Conservation (phyloP, 2,113 vertebrate species). For the Pongo pygmaeus region DNA sequence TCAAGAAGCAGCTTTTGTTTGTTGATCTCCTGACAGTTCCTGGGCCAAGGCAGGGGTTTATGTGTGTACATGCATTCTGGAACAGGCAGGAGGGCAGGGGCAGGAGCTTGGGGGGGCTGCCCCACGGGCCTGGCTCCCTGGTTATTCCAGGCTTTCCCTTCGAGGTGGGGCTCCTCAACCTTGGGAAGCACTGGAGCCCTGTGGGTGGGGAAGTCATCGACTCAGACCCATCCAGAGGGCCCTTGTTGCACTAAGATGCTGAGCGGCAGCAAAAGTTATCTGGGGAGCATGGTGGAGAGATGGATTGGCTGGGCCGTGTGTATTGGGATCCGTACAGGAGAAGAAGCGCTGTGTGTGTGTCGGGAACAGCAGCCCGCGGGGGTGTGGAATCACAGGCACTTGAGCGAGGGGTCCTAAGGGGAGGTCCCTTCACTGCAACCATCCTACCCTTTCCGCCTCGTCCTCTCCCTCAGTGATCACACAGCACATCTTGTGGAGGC, state of each 20-base stretch:
- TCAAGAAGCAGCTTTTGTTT: slow-evolving; percentile 99
- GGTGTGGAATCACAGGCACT: fast-evolving
- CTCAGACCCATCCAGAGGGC: not conserved
- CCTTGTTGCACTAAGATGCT: not conserved
- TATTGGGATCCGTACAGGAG: not conserved
- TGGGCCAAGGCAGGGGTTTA: slow-evolving; percentile 84
- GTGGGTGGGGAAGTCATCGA: not conserved
- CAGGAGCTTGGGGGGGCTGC: not conserved
- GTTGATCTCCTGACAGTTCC: slow-evolving; percentile 98
- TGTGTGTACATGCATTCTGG: slow-evolving; percentile 52
- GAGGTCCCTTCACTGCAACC: not conserved
- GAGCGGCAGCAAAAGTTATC: not conserved
- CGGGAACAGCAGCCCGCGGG: fast-evolving
- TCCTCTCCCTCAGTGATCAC: not conserved
- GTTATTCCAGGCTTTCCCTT: not conserved
- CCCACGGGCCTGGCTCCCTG: not conserved
- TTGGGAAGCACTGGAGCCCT: not conserved
- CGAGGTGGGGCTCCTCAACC: not conserved
- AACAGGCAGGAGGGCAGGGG: not conserved
- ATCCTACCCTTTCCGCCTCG: not conserved
- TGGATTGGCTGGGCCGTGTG: fast-evolving
- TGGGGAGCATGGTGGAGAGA: not conserved
- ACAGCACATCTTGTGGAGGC: not conserved
- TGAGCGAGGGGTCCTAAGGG: not conserved
- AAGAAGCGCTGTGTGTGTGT: not conserved